Evolutionary conservation across 2,888 invertebrate species (phyloP), one percentile per base, ranked within the genome.

Genomic region (Gymnocheta viridis): DNA sequence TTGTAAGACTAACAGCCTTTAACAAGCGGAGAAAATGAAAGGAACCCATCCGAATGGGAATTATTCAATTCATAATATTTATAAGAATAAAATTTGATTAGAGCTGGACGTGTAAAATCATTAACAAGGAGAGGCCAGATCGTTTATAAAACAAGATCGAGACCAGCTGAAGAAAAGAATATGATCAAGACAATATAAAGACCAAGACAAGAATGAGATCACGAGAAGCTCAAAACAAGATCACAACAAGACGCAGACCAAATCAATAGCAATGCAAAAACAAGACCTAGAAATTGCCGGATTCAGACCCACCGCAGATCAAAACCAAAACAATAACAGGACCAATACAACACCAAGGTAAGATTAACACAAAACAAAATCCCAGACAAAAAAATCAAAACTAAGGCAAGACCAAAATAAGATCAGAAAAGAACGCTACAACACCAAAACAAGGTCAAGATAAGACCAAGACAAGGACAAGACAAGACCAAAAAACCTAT

Each of bases 11-110:
- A 22, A 60, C 22, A 29, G 77, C 27, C 9, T 54, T 78, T 35
- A 62, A 54, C 41, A n/a, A 60, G 66, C 58, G 41, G 35, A 54
- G n/a, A 69, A 56, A 64, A 41, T 27, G 1, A 22, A 27, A 17
- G 17, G 79, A 72, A 70, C n/a, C 24, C 10, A 41, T 17, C 49
- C 58, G 0, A n/a, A 60, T 0, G 1, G 49, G 0, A 29, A 6
- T 44, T 29, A 12, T 47, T 22, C 10, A 17, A n/a, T 27, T 60
- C 2, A 7, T 12, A 1, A 2, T 7, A 19, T 44, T 5, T 4
- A 7, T 4, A 32, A 32, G 32, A 5, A 17, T 2, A 47, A 17
- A 47, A 19, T 56, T 6, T 56, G 5, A 54, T 54, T 29, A 14
- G 0, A 10, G 4, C 9, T 32, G 0, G 17, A 32, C 1, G 19